Conservation (phyloP, 2,797 vertebrate genomes). For the Cynodonichthys magdalenae region DNA sequence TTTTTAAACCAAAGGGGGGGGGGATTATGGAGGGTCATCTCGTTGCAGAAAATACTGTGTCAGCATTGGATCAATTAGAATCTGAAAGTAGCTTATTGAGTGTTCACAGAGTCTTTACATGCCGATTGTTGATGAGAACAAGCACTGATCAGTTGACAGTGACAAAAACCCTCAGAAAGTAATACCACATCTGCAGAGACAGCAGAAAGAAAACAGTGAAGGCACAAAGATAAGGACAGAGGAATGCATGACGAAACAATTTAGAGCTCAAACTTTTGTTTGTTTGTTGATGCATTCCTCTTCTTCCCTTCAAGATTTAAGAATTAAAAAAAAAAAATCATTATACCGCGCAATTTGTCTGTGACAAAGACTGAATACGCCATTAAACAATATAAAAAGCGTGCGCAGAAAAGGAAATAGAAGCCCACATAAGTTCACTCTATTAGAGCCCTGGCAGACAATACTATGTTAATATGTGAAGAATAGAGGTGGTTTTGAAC, state of each 20-base stretch:
- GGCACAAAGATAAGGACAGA: conserved; percentile 14
- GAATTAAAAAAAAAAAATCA: conserved; percentile 9
- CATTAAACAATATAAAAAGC: neutral
- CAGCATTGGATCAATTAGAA: conserved; percentile 8
- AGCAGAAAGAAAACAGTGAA: conserved; percentile 13
- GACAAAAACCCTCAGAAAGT: conserved; percentile 7
- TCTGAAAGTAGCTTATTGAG: conserved; percentile 8
- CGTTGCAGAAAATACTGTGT: conserved; percentile 7
- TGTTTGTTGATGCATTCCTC: conserved; percentile 45
- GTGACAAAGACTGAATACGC: conserved; percentile 2
- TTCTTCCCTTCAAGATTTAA: conserved; percentile 22
- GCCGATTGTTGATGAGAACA: conserved; percentile 5
- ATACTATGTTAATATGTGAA: too few species aligned
- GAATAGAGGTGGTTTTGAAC: neutral
- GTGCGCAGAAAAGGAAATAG: conserved; percentile 6
- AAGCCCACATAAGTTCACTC: neutral
- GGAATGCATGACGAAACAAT: conserved; percentile 37
- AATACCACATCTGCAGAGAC: conserved; percentile 11
- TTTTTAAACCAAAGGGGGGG: conserved; percentile 2
- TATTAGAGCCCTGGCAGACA: too few species aligned
- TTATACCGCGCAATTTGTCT: conserved; percentile 4
- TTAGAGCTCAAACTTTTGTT: conserved; percentile 30
- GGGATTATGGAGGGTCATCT: conserved; percentile 16
- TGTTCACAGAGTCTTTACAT: conserved; percentile 1
- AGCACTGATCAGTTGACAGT: conserved; percentile 3